Conservation (phyloP, 2,113 vertebrate genomes). For the Coryphaenoides rupestris region DNA sequence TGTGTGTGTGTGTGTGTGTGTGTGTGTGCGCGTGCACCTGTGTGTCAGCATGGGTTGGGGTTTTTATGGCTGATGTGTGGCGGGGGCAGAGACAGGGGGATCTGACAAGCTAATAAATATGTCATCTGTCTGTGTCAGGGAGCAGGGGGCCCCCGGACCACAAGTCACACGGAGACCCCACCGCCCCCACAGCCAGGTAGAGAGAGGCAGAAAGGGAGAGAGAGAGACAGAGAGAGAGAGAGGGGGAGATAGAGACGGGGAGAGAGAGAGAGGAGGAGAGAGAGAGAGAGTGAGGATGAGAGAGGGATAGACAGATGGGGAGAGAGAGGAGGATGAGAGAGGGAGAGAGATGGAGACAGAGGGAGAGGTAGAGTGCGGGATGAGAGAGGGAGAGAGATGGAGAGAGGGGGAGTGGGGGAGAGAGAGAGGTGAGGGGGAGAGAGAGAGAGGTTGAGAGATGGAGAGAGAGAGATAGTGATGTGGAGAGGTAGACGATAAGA, state of each 20-base stretch:
- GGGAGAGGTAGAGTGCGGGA: no score
- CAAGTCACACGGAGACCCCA: constrained; percentile 75
- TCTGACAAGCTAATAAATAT: constrained; percentile 97
- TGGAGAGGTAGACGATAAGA: background rate
- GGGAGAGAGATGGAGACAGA: background rate
- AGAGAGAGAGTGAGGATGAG: background rate
- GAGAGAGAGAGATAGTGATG: background rate
- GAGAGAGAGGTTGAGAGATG: background rate
- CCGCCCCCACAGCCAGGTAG: constrained; percentile 66
- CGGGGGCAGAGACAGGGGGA: constrained; percentile 52
- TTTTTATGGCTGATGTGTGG: background rate
- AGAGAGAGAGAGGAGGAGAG: constrained; percentile 46
- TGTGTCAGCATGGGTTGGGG: background rate
- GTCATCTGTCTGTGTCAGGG: constrained; percentile 89
- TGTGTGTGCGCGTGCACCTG: background rate
- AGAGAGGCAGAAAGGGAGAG: constrained; percentile 16
- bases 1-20: background rate
- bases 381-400: background rate
- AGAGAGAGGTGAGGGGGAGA: no score
- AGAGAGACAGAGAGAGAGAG: constrained; percentile 14
- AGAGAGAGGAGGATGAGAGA: background rate
- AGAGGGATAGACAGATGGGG: no score
- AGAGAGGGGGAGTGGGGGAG: constrained; percentile 19
- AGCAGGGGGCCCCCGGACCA: constrained; percentile 79
- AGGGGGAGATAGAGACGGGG: constrained; percentile 45